phyloP scores from a whole-genome alignment of 2,113 vertebrate species.

The Scortum barcoo region DNA sequence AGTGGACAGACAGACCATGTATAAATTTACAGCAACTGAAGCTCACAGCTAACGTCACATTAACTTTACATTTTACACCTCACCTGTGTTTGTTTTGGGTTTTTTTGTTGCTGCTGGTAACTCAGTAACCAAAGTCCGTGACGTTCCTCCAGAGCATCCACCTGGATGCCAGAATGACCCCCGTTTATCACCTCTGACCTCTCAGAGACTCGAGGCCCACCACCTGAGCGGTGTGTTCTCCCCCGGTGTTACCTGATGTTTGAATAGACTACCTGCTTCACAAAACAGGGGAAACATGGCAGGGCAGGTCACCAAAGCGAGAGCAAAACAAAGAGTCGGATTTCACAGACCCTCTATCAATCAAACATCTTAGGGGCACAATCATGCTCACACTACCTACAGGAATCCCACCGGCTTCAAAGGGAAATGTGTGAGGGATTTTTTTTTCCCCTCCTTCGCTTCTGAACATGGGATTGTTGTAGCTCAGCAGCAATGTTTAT shows the following conservation, averaged over 20 bases:
- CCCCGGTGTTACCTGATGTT: constrained; percentile 68
- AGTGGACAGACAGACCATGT: not conserved
- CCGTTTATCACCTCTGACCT: constrained; percentile 69
- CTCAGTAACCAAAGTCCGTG: constrained; percentile 7
- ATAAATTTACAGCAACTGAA: not conserved
- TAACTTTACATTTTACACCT: not conserved
- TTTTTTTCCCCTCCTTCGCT: constrained; percentile 54
- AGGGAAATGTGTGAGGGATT: constrained; percentile 62
- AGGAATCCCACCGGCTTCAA: constrained; percentile 76
- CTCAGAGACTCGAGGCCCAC: constrained; percentile 33
- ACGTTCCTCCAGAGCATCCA: constrained; percentile 53
- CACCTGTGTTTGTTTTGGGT: not conserved
- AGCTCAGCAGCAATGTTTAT: constrained; percentile 54
- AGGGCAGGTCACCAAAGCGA: constrained; percentile 72
- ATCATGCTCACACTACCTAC: constrained; percentile 58
- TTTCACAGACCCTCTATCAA: constrained; percentile 83
- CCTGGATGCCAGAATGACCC: constrained; percentile 70
- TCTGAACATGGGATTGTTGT: constrained; percentile 59
- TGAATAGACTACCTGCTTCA: constrained; percentile 74
- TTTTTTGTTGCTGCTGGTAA: not conserved
- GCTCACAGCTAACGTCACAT: not conserved
- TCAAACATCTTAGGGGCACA: constrained; percentile 80
- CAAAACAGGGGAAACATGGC: constrained; percentile 76
- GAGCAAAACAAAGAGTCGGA: constrained; percentile 80
- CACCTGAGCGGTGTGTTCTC: constrained; percentile 62